These are phyloP conservation scores for Myzus persicae DNA, from an alignment of 1,140 invertebrate species.

Conservation along the genomic window DNA sequence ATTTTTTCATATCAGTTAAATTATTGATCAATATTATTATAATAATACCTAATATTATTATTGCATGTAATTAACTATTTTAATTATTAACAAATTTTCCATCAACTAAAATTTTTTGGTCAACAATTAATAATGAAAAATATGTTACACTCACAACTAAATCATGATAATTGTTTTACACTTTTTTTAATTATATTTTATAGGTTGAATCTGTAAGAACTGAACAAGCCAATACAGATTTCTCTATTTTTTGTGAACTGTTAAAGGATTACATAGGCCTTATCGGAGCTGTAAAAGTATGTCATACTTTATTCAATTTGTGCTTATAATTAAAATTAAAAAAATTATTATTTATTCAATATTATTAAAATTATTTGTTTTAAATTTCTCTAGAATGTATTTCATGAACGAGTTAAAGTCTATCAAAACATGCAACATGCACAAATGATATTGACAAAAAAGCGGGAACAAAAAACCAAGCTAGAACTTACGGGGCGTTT, in stretches of 20 bases:
- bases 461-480: conserved; percentile 92
- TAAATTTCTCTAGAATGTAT: conserved; percentile 78
- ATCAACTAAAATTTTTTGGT: not conserved
- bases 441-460: conserved; percentile 91
- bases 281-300: conserved; percentile 88
- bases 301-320: conserved; percentile 35
- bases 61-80: not conserved
- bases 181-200: conserved; percentile 60
- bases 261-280: conserved; percentile 95
- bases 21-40: not conserved
- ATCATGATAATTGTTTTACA: not conserved
- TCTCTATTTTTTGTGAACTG: conserved; percentile 90
- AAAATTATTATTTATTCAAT: not conserved
- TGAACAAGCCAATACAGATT: conserved; percentile 95
- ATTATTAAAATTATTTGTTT: not conserved
- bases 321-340: no score
- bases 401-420: conserved; percentile 96
- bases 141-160: not conserved
- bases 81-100: not conserved
- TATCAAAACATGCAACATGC: conserved; percentile 98
- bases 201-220: conserved; percentile 85
- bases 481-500: conserved; percentile 85
- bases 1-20: not conserved
- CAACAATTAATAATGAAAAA: not conserved
- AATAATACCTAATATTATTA: not conserved